These are phyloP conservation scores for Rhegmatorhina hoffmannsi DNA, from an alignment of 2,113 vertebrate species.

Conservation along the genomic window DNA sequence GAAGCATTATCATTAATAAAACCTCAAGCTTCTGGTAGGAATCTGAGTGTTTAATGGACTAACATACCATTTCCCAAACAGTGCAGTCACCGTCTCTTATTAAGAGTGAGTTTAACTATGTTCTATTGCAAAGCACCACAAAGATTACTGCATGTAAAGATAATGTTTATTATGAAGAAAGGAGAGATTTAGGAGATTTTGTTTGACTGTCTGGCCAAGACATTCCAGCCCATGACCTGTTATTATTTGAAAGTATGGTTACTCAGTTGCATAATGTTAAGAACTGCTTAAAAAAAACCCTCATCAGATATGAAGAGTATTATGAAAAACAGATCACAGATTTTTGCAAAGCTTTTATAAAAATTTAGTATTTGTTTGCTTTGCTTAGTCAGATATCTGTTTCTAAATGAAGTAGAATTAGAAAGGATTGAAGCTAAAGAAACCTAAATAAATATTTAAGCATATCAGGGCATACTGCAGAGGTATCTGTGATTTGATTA, in stretches of 20 bases:
- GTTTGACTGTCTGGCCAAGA: fast-evolving
- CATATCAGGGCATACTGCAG: neutral
- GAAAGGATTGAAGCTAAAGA: neutral
- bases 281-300: neutral
- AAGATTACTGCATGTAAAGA: neutral
- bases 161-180: neutral
- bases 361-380: neutral
- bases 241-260: neutral
- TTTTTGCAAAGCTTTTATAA: neutral
- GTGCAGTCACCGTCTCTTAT: neutral
- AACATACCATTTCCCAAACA: neutral
- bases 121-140: neutral
- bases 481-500: neutral
- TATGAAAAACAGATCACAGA: neutral
- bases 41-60: neutral
- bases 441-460: neutral
- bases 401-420: neutral
- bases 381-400: neutral
- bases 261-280: neutral
- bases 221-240: neutral
- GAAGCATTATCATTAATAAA: neutral
- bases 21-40: neutral
- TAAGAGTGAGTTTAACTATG: neutral
- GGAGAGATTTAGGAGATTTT: neutral
- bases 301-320: neutral